Conservation (phyloP, 2,888 invertebrate species). For the Dasypolia templi region DNA sequence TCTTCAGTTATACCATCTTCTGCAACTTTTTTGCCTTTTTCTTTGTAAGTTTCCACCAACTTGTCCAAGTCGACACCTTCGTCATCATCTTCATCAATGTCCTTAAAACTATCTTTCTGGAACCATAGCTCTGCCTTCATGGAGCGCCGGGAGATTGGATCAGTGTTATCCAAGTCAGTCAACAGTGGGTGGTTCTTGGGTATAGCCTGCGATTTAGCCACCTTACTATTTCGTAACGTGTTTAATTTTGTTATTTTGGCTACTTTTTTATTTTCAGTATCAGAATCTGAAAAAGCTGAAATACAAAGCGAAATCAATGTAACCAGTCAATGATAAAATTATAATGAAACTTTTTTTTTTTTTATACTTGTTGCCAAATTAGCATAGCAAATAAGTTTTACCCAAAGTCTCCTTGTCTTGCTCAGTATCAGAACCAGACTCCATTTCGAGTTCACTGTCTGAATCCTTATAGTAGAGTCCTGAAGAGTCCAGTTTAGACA, state of each 20-base stretch:
- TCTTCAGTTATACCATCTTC: slow-evolving; percentile 70
- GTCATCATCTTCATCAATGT: slow-evolving; percentile 95
- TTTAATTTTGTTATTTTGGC: slow-evolving; percentile 85
- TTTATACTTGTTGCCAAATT: background rate
- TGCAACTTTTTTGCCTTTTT: slow-evolving; percentile 91
- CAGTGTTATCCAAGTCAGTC: slow-evolving; percentile 94
- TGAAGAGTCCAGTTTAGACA: slow-evolving; percentile 92
- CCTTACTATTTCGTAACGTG: slow-evolving; percentile 82
- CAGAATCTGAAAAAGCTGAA: slow-evolving; percentile 92
- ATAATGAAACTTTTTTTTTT: background rate
- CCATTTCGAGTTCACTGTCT: slow-evolving; percentile 91
- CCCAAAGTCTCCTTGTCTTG: slow-evolving; percentile 90
- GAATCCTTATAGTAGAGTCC: slow-evolving; percentile 93
- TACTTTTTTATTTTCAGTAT: slow-evolving; percentile 85
- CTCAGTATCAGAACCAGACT: slow-evolving; percentile 89
- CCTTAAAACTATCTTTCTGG: slow-evolving; percentile 95
- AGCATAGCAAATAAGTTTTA: slow-evolving; percentile 64
- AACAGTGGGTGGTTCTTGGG: slow-evolving; percentile 92
- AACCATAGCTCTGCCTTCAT: slow-evolving; percentile 97
- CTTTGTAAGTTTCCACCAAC: slow-evolving; percentile 93
- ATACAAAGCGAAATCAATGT: slow-evolving; percentile 29
- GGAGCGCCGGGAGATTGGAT: slow-evolving; percentile 93
- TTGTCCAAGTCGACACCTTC: slow-evolving; percentile 97
- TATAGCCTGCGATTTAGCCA: slow-evolving; percentile 72
- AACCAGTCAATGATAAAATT: background rate